Evolutionary conservation across 2,797 vertebrate genomes (phyloP), one percentile per base, ranked within the genome.

Genomic region (Glyptemys insculpta): DNA sequence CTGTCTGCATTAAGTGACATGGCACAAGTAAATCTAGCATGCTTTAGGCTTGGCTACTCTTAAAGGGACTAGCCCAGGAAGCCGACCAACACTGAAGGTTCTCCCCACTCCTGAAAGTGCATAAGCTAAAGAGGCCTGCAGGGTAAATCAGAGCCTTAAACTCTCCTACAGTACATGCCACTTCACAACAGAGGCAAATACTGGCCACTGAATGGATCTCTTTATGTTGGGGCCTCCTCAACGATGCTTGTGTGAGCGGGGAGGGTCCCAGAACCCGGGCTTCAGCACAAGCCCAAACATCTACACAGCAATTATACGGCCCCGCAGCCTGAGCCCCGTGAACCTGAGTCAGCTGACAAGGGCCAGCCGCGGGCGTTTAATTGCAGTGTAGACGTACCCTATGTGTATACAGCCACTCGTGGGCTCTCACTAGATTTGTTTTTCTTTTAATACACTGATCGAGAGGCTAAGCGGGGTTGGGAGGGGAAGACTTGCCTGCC

Each of bases 401-500:
- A 19, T 72, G 19, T 21, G 18, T 18, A 18, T n/a, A 72, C 21
- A 23, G 41, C 21, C n/a, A 37, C 65, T 41, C n/a, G 4, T 12
- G 19, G n/a, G 37, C n/a, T 72, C 37, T n/a, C 5, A 6, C 18
- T 41, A 41, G n/a, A 11, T 68, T 72, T 41, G 53, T 29, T 12
- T 54, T 1, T 12, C 50, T 85, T 29, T 31, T 7, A 2, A 18
- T 3, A 18, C 76, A 37, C 47, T 5, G 9, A 3, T 8, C 1
- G 0, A 49, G 52, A 50, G 29, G 25, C 34, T 65, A 18, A 6
- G 3, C 10, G 0, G 0, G 19, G 2, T 12, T 1, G 1, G 15
- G 8, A n/a, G 21, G 4, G 12, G 50, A 8, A 72, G 25, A 19
- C 2, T 19, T 44, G 37, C 50, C 44, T 57, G 29, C 50, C 62